Base-by-base conservation (phyloP, 2,888 invertebrate genomes). In the Drosophila rellima region DNA sequence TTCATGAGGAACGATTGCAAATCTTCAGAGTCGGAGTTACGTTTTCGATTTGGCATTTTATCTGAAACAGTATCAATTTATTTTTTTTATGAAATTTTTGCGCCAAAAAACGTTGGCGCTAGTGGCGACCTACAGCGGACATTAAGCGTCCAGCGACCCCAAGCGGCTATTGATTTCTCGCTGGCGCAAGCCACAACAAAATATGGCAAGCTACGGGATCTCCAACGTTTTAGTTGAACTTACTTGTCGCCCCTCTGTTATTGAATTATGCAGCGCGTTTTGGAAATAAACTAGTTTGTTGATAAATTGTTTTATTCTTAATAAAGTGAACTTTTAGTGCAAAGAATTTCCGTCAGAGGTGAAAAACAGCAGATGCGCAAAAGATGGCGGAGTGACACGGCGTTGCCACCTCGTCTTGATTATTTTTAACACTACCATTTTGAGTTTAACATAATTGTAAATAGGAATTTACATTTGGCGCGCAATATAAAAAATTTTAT, bases 1-100 rank as follows among this genome's bases (percentile, higher is more conserved):
- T 96, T 95, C 68, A 96, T 96, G 75, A 97, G 93, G 89, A 97
- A 97, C 47, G 95, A 95, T 89, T 97, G 96, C 76, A 97, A 95
- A 84, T 93, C 93, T 44, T 92, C 92, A 0, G 78, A 55, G 35
- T 91, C 72, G 1, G 57, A 23, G 47, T 69, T 55, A n/a, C 68
- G 74, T 37, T 47, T 59, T 29, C 48, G 54, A 40, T 65, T 83
- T 15, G 87, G 63, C 83, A 83, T 83, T 48, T 50, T 70, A 31
- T 13, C 45, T 54, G 31, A 11, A 59, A 17, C 35, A 39, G 44
- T 17, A 29, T 8, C n/a, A 52, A 37, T 20, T 39, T 48, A 62
- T 68, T 57, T 23, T 42, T 48, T 67, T 68, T 57, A 52, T n/a
- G 63, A 55, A 68, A 52, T 59, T 64, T 64, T 70, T 65, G 66